Evolutionary conservation across 2,888 invertebrate species (phyloP), one percentile per base, ranked within the genome.

Genomic region (Eupithecia tripunctaria): DNA sequence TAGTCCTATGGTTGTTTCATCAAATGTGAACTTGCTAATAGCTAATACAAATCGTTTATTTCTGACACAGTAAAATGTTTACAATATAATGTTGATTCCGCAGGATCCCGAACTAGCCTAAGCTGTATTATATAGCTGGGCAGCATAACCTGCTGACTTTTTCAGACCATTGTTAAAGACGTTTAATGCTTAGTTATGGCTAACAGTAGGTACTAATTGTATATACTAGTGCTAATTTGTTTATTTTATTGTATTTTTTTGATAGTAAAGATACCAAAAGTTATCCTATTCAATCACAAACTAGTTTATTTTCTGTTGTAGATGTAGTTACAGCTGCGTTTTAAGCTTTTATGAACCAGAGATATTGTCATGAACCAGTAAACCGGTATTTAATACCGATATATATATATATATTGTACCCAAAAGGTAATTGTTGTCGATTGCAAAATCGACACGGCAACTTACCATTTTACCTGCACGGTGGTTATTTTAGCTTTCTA

Each of bases 401-500:
- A 2, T 51, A n/a, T 51, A 25, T 51, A 15, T 0, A 51, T 51
- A 10, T 25, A 21, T 51, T 21, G 21, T 12, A 51, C 10, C 47
- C 21, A n/a, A n/a, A 25, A 51, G 21, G 21, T 1, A 21, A 10
- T 51, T 51, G 51, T 21, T 51, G 51, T 51, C 47, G n/a, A n/a
- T 8, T 51, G 47, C n/a, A 51, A 51, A 51, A 51, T 51, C 21
- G 27, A 59, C 59, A 27, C 27, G 14, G 59, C 27, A 27, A 14
- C 4, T 59, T 14, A 12, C 25, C 27, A 15, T 59, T 27, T 25
- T 27, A 59, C 59, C n/a, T 59, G 15, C 59, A 27, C 27, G 27
- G 27, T 59, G 14, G 59, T 25, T 56, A 27, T 60, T 60, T 60
- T 27, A 59, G 60, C 18, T 60, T 60, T 60, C 60, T 60, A 60